Evolutionary conservation across 2,113 vertebrate genomes (phyloP), one percentile per base, ranked within the genome.

Genomic region (Hippoglossus stenolepis): DNA sequence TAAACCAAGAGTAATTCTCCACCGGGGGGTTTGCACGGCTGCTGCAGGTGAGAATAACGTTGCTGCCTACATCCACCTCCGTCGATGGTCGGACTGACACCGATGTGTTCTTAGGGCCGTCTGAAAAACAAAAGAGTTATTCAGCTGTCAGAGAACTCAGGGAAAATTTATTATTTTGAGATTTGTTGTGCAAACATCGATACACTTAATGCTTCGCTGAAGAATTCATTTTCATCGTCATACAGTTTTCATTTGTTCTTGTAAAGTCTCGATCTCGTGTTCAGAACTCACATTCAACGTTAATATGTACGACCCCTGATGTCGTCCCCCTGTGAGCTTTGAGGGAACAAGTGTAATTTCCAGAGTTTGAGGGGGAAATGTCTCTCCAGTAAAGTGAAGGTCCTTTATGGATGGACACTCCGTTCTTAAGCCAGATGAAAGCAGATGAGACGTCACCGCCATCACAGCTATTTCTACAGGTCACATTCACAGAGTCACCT

Each of bases 261-360:
- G 40, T 43, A 40, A 40, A 28, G 9, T 45, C 21, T 18, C 24
- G 21, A 61, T 17, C 10, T 24, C 53, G 4, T 24, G 18, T 56
- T 18, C 5, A 4, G 15, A 57, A 82, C 88, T 89, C 53, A 90
- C 90, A 73, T 82, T 83, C 82, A 51, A 91, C 87, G 59, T 83
- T 20, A 3, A 91, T 53, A 11, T 14, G 9, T 9, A 51, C 0
- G 49, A 66, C 53, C 28, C 1, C 14, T 61, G 90, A 87, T 28
- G 40, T 47, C 26, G 38, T 26, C 49, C 28, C 45, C 0, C 17
- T n/a, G 38, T 83, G 47, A 12, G 11, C 9, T 43, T 84, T 86
- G 2, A 85, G 62, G 53, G 82, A 80, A 57, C 87, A 91, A 7
- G 63, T 35, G 77, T 90, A 91, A 62, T 82, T 89, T 63, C 90